Conservation (phyloP, 2,113 vertebrate species). For the Gracilinanus agilis region DNA sequence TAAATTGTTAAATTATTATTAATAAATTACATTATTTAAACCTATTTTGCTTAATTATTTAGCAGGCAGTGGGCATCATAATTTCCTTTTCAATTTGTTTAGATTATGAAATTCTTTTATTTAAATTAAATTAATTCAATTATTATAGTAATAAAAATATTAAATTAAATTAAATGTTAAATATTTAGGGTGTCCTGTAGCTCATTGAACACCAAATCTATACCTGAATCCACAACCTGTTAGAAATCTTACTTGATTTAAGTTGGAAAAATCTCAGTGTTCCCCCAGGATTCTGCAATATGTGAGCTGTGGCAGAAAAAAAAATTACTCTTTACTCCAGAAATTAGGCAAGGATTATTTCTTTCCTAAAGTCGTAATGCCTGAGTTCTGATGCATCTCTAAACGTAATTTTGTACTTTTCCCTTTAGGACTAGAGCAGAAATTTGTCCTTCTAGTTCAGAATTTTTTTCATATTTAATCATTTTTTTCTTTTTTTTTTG, state of each 20-base stretch:
- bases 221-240: not conserved
- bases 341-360: slow-evolving; percentile 35
- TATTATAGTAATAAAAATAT: not conserved
- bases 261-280: slow-evolving; percentile 14
- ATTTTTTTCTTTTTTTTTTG: not conserved
- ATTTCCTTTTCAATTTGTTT: not conserved
- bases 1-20: not conserved
- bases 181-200: not conserved
- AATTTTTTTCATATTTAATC: not conserved
- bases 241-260: slow-evolving; percentile 22
- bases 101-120: not conserved
- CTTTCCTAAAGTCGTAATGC: slow-evolving; percentile 14
- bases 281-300: not conserved
- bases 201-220: not conserved
- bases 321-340: not conserved
- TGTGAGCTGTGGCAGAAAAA: not conserved
- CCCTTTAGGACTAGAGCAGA: not conserved
- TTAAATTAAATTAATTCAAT: not conserved
- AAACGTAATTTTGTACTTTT: not conserved
- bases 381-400: not conserved
- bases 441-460: not conserved
- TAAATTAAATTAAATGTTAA: not conserved
- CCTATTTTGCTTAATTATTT: not conserved
- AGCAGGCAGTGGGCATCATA: not conserved
- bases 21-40: not conserved